These are phyloP conservation scores for Pelosia muscerda DNA, from an alignment of 2,888 invertebrate species.

Conservation along the genomic window DNA sequence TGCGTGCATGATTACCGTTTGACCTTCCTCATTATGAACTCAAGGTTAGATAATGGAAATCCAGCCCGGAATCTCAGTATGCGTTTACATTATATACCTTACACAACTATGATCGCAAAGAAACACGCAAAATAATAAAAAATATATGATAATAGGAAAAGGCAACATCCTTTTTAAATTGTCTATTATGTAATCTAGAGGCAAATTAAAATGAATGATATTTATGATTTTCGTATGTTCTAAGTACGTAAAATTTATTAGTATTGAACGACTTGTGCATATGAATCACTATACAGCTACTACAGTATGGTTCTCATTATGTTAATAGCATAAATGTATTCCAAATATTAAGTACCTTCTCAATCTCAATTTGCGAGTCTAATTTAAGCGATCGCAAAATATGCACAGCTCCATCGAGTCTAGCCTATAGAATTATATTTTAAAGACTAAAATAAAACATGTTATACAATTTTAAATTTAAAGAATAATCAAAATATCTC, in stretches of 20 bases:
- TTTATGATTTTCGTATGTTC: no score
- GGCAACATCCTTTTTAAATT: no score
- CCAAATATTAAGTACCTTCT: slow-evolving; percentile 40
- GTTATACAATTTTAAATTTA: slow-evolving; percentile 25
- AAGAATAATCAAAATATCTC: slow-evolving; percentile 14
- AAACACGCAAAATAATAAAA: no score
- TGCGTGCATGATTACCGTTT: background rate
- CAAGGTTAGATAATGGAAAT: background rate
- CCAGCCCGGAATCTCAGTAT: background rate
- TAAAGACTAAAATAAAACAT: slow-evolving; percentile 22
- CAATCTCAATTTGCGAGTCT: slow-evolving; percentile 38
- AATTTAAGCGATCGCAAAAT: slow-evolving; percentile 41
- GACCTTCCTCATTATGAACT: background rate
- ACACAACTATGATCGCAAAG: background rate
- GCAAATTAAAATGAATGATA: no score
- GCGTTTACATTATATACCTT: no score
- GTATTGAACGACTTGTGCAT: background rate
- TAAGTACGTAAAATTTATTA: background rate
- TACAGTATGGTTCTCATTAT: slow-evolving; percentile 28
- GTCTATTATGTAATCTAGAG: no score
- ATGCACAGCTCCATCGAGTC: slow-evolving; percentile 23
- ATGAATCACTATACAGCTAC: slow-evolving; percentile 1
- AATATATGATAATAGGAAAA: no score
- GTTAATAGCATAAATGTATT: slow-evolving; percentile 37
- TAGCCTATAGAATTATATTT: slow-evolving; percentile 31